Base-by-base conservation (phyloP, 2,797 vertebrate species). In the Scolopax rusticola region DNA sequence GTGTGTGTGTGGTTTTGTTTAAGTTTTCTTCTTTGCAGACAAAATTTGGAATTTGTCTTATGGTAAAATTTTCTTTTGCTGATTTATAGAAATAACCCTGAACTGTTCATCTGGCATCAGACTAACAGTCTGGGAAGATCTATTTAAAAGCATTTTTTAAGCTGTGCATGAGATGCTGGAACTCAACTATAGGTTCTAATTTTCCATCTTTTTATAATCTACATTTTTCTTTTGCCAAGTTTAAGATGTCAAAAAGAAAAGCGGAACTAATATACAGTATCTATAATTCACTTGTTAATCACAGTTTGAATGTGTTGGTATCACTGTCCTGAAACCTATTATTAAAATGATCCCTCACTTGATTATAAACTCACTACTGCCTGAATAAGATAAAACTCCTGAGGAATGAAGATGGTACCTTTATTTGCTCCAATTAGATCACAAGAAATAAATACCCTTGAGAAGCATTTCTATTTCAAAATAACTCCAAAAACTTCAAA, bases 211-310 rank as follows among this genome's bases (percentile, higher is more conserved):
- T 77, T 75, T 87, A 75, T 77, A 83, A 90, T 71, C 71, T 84
- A 59, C 41, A 38, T 60, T 91, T 89, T 69, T 60, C 64, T 92
- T 95, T 59, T 85, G 71, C 86, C 95, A 95, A 93, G 41, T 65
- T 80, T 87, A 95, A 85, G 86, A 94, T 85, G 41, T 92, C 80
- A 92, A 80, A 87, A 91, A 82, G 69, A 93, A 93, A 91, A 95
- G 48, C 3, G 2, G 48, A 90, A 90, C 70, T 93, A 89, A 87
- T 86, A 94, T n/a, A 68, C 74, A 61, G 17, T 67, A 84, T 84
- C 89, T 90, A 84, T 90, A 93, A 96, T 95, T 93, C 95, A 87
- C 83, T 91, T 82, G 77, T 73, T 84, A 80, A 45, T 85, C 56
- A 90, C 45, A 83, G 84, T 80, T 83, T 85, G 68, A 90, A 83